Evolutionary conservation across 2,888 invertebrate genomes (phyloP).

Genomic region (Spodoptera exigua): DNA sequence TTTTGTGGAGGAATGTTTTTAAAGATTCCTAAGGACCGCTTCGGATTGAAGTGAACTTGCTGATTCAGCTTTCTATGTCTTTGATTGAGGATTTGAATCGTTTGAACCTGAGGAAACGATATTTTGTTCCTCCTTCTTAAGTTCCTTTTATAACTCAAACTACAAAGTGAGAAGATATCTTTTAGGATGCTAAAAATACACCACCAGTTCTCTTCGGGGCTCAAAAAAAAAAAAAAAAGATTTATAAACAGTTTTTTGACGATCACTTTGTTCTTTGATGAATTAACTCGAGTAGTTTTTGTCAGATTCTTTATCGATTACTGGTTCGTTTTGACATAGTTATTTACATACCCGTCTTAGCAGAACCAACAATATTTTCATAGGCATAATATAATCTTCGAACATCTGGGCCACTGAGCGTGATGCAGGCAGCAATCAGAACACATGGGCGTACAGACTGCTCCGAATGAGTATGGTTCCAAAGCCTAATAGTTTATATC

Average conservation of each 20-base stretch:
- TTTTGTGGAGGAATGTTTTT: constrained; percentile 50
- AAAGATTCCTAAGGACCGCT: constrained; percentile 46
- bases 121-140: constrained; percentile 3
- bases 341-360: too few relatives aligned
- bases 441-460: constrained; percentile 58
- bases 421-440: constrained; percentile 62
- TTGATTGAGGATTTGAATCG: constrained; percentile 36
- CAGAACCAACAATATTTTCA: too few relatives aligned
- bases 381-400: constrained; percentile 22
- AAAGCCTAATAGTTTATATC: constrained; percentile 33
- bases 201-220: too few relatives aligned
- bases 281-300: too few relatives aligned
- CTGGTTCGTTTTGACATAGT: too few relatives aligned
- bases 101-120: constrained; percentile 22
- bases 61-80: constrained; percentile 41
- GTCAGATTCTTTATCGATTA: too few relatives aligned
- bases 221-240: too few relatives aligned
- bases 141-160: background rate
- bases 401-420: constrained; percentile 31
- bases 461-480: constrained; percentile 46
- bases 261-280: too few relatives aligned
- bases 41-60: constrained; percentile 41
- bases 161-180: too few relatives aligned
- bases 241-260: too few relatives aligned
- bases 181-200: too few relatives aligned